Conservation (phyloP, 2,797 vertebrate species). For the Sus cebifrons region DNA sequence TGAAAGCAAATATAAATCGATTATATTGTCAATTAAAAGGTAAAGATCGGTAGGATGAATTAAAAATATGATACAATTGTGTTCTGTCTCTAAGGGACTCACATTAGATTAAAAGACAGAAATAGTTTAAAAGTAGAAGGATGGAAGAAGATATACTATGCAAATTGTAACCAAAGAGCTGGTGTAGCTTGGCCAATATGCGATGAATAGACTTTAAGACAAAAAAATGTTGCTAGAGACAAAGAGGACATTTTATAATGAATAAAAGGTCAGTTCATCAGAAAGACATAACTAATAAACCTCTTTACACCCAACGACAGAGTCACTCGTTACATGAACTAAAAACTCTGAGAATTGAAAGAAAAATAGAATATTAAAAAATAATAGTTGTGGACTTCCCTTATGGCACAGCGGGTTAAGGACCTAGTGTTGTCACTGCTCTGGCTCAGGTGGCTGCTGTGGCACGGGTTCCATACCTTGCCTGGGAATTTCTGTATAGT, state of each 20-base stretch:
- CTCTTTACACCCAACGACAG: background rate
- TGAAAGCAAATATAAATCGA: slow-evolving; percentile 1
- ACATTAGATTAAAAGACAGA: background rate
- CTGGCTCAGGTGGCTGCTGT: too few species aligned
- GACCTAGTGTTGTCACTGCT: too few species aligned
- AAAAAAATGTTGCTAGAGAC: background rate
- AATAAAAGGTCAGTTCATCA: background rate
- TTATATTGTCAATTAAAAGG: background rate
- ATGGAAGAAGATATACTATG: background rate
- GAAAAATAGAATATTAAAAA: background rate
- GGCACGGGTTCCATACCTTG: too few species aligned
- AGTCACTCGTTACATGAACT: background rate
- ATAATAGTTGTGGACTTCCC: background rate
- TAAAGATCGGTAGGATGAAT: background rate
- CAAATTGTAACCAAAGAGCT: background rate
- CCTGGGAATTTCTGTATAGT: too few species aligned
- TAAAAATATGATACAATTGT: background rate
- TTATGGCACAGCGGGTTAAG: too few species aligned
- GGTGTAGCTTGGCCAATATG: background rate
- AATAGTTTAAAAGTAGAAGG: slow-evolving; percentile 18
- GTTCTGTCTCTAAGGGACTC: background rate
- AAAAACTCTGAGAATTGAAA: background rate
- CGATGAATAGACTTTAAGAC: background rate
- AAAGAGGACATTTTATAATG: background rate
- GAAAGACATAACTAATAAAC: background rate